Evolutionary conservation across 2,888 invertebrate species (phyloP), one percentile per base, ranked within the genome.

Genomic region (Chouioia cunea): DNA sequence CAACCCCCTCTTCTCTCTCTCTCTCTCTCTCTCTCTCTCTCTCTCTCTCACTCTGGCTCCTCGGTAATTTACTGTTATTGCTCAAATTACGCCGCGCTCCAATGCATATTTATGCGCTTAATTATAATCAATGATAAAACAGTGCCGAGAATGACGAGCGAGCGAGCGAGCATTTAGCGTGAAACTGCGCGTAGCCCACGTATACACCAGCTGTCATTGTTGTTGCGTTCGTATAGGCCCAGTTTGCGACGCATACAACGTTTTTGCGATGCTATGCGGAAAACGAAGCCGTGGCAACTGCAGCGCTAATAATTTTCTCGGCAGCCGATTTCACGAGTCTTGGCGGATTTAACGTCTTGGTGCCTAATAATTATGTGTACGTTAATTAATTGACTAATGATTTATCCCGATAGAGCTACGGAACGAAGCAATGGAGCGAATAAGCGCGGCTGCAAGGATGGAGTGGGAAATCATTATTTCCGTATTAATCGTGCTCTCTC

Each of bases 381-480:
- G 81, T 81, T 83, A 82, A 84, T 85, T 82, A 84, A 84, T 84
- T 82, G 83, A 83, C 84, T 83, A 84, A 85, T 84, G 82, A 81
- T 82, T 81, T n/a, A 80, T 80, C 79, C 78, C 80, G 77, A 78
- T 79, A 78, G 77, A 77, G 70, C 68, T 68, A 64, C 59, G 27
- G 64, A 36, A 6, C 14, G 43, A 16, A 16, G 36, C 50, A n/a
- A 15, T 15, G n/a, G 47, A 44, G 16, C 14, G 22, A 22, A 20
- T 14, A 14, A 50, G 46, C 47, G 65, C 63, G 63, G 56, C 63
- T 64, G 44, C 60, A 57, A 65, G 65, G 73, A 46, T 14, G 65
- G 36, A 52, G 70, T 44, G 70, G 60, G 66, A 65, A 76, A 75
- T 77, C 77, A 77, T 77, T 77, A 78, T 77, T 77, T 75, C 75